These are phyloP conservation scores for Xestia sexstrigata DNA, from an alignment of 2,888 invertebrate species.

Conservation along the genomic window DNA sequence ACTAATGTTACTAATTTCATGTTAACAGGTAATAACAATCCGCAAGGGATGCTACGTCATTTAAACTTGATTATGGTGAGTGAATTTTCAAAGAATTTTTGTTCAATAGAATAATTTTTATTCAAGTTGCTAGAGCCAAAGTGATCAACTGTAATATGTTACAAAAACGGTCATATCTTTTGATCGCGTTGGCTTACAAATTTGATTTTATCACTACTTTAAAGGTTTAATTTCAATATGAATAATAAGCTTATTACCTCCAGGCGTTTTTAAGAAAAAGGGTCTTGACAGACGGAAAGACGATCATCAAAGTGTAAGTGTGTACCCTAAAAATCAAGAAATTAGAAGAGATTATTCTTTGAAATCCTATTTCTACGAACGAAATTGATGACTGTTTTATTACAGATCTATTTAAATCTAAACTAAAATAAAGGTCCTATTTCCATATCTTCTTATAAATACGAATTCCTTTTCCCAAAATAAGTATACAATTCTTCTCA, in stretches of 20 bases:
- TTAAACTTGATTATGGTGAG: slow-evolving; percentile 53
- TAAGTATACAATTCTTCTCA: background rate
- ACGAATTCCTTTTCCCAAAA: background rate
- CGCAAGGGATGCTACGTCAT: slow-evolving; percentile 53
- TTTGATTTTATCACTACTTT: too few species aligned
- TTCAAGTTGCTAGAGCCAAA: background rate
- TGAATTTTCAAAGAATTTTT: slow-evolving; percentile 27
- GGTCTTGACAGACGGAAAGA: too few species aligned
- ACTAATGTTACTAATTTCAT: slow-evolving; percentile 52
- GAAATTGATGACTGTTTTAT: background rate
- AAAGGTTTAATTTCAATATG: too few species aligned
- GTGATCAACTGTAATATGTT: too few species aligned
- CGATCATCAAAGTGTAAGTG: too few species aligned
- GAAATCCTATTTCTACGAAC: background rate
- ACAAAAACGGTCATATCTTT: too few species aligned
- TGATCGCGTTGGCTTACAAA: too few species aligned
- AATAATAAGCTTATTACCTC: too few species aligned
- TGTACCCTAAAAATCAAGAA: too few species aligned
- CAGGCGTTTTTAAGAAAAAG: too few species aligned
- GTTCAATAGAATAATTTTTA: background rate
- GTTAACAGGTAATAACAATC: slow-evolving; percentile 62
- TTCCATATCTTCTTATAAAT: background rate
- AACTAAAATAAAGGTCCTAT: background rate
- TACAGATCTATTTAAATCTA: background rate
- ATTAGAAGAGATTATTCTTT: too few species aligned